These are phyloP conservation scores for Onychomys torridus DNA, from an alignment of 2,797 vertebrate species.

Conservation along the genomic window DNA sequence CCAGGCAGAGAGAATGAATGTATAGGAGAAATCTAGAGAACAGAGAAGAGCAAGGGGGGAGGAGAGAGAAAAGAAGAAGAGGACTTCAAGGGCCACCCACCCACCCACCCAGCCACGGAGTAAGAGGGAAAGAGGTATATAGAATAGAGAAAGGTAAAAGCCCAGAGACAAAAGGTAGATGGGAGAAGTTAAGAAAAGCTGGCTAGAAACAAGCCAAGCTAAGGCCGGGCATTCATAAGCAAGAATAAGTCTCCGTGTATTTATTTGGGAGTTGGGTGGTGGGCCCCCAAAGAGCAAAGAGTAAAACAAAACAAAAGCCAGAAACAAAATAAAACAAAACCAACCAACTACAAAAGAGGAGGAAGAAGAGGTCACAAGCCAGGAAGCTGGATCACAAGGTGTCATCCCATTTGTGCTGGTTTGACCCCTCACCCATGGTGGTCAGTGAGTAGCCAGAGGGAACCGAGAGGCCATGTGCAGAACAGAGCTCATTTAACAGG, in stretches of 20 bases:
- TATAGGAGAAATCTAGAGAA: not conserved
- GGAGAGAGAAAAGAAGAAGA: not conserved
- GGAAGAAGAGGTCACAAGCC: not conserved
- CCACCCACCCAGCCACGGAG: too few relatives aligned
- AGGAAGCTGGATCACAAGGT: not conserved
- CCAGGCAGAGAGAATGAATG: too few relatives aligned
- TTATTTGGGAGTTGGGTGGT: not conserved
- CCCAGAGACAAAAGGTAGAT: too few relatives aligned
- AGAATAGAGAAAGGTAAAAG: too few relatives aligned
- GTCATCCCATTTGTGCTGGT: not conserved
- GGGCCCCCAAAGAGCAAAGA: not conserved
- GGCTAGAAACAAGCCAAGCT: not conserved
- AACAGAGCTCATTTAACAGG: not conserved
- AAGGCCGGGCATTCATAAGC: not conserved
- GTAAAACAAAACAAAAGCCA: too few relatives aligned
- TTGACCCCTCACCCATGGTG: not conserved
- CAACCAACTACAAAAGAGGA: not conserved
- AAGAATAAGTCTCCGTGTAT: not conserved
- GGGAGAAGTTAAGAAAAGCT: too few relatives aligned
- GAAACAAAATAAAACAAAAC: too few relatives aligned
- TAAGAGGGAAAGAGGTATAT: too few relatives aligned
- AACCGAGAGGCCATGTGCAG: not conserved
- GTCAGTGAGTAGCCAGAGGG: not conserved
- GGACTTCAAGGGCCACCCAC: not conserved
- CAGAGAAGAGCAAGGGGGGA: not conserved